phyloP scores from a whole-genome alignment of 2,797 vertebrate genomes.

The Aphelocoma californica region DNA sequence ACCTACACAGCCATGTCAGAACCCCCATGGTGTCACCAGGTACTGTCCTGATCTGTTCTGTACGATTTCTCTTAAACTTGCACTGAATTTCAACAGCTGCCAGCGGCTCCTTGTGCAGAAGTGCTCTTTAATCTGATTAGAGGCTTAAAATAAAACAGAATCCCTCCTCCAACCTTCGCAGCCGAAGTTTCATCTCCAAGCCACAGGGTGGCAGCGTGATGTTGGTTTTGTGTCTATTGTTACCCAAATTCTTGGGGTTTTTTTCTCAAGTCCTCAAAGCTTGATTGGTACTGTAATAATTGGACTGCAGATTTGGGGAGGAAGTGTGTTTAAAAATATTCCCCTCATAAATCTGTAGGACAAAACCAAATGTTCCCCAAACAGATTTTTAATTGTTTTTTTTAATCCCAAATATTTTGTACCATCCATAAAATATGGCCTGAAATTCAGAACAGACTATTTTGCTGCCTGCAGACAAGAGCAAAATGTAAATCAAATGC shows the following conservation, averaged over 20 bases:
- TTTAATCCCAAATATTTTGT: neutral
- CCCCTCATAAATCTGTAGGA: neutral
- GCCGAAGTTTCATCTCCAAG: neutral
- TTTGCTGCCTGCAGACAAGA: neutral
- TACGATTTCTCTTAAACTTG: neutral
- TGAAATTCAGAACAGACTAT: neutral
- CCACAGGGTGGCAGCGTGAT: slow-evolving; percentile 42
- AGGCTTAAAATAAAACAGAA: accelerated
- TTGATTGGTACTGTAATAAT: neutral
- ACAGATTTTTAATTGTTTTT: neutral
- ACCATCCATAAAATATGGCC: neutral
- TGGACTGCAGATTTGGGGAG: neutral
- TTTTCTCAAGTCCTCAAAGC: neutral
- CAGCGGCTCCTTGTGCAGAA: neutral
- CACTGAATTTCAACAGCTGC: neutral
- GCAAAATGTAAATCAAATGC: neutral
- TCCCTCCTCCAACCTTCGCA: neutral
- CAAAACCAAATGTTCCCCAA: neutral
- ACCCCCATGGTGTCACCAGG: neutral
- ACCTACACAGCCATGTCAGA: neutral
- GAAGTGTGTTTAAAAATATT: neutral
- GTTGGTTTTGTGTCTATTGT: neutral
- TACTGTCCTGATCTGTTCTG: neutral
- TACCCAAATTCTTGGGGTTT: accelerated
- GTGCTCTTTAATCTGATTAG: neutral